Conservation (phyloP, 1,140 invertebrate species). For the Drosophila lowei region DNA sequence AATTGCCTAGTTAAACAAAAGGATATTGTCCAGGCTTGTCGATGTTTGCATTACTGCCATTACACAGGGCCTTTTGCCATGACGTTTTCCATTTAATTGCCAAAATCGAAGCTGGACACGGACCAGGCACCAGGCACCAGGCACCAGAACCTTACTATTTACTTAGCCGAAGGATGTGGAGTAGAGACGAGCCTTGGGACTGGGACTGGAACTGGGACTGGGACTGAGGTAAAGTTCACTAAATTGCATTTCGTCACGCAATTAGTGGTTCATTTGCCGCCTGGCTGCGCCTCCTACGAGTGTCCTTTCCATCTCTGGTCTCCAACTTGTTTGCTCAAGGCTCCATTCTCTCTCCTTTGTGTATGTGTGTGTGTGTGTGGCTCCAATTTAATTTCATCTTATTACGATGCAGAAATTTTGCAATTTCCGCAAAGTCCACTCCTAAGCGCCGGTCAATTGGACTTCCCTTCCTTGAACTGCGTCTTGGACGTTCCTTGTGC, state of each 20-base stretch:
- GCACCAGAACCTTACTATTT: constrained; percentile 27
- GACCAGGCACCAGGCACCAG: background rate
- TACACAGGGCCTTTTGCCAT: constrained; percentile 10
- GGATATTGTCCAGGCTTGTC: constrained; percentile 33
- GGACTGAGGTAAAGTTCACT: constrained; percentile 65
- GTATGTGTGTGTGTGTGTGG: constrained; percentile 29
- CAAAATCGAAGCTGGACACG: constrained; percentile 29
- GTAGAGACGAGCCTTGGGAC: background rate
- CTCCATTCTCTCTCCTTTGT: constrained; percentile 1
- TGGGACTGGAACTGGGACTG: constrained; percentile 13
- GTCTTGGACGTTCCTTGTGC: constrained; percentile 31
- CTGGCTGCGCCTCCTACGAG: constrained; percentile 58
- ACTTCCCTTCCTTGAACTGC: constrained; percentile 21
- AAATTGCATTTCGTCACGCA: constrained; percentile 83
- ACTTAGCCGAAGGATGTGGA: constrained; percentile 6
- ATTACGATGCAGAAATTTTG: constrained; percentile 81
- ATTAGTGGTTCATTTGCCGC: constrained; percentile 82
- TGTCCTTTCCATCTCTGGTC: constrained; percentile 13
- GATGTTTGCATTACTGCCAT: constrained; percentile 39
- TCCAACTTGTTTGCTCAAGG: constrained; percentile 40
- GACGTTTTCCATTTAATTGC: constrained; percentile 44
- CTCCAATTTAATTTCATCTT: constrained; percentile 80
- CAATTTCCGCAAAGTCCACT: constrained; percentile 70
- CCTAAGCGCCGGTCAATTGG: constrained; percentile 40
- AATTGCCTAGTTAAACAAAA: constrained; percentile 71